Evolutionary conservation across 2,113 vertebrate species (phyloP).

Genomic region (Gavia stellata): DNA sequence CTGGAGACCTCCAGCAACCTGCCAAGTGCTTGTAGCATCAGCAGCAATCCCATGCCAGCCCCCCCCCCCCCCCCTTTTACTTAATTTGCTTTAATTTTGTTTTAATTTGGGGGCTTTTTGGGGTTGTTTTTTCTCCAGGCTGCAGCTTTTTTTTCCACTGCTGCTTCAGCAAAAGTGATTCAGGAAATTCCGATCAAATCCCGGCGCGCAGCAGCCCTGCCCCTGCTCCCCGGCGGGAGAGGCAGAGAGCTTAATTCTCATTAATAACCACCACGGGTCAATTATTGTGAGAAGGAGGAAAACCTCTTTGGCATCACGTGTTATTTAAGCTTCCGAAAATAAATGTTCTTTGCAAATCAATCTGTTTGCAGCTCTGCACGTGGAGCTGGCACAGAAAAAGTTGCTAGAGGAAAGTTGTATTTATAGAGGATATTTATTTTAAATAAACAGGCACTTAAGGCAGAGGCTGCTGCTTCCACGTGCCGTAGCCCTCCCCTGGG

Average conservation of each 20-base stretch:
- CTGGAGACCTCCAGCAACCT: background rate
- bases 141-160: background rate
- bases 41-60: background rate
- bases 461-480: background rate
- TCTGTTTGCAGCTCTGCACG: background rate
- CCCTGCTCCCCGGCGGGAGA: background rate
- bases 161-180: slow-evolving; percentile 30
- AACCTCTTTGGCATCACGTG: background rate
- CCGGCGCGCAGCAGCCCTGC: background rate
- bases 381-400: background rate
- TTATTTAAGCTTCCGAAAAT: slow-evolving; percentile 30
- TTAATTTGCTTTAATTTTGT: background rate
- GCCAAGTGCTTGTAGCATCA: background rate
- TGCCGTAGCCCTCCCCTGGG: background rate
- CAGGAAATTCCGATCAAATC: slow-evolving; percentile 55
- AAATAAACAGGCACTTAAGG: slow-evolving; percentile 31
- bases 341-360: background rate
- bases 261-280: slow-evolving; percentile 32
- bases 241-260: slow-evolving; percentile 34
- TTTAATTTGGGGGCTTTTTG: background rate
- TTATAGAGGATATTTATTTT: slow-evolving; percentile 13
- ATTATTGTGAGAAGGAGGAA: background rate
- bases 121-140: background rate
- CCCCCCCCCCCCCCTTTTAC: background rate
- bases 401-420: background rate